Conservation (phyloP, 2,797 vertebrate genomes). For the Valencia hispanica region DNA sequence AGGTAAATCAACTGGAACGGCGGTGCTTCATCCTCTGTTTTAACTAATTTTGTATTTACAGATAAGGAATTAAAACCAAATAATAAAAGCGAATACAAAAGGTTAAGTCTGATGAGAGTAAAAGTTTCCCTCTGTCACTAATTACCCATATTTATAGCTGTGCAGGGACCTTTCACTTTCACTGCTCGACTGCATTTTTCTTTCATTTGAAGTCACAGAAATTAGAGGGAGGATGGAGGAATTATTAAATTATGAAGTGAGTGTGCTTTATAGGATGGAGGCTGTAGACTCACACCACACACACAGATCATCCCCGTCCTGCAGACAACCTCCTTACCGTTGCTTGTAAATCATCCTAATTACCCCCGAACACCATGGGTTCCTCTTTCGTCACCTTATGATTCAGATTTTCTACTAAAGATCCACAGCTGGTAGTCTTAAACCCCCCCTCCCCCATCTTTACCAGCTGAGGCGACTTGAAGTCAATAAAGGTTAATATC, state of each 20-base stretch:
- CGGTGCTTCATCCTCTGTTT: not conserved
- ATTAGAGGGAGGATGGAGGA: not conserved
- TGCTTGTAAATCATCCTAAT: slow-evolving; percentile 60
- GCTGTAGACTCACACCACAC: slow-evolving; percentile 3
- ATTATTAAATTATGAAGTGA: slow-evolving; percentile 11
- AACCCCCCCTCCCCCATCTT: slow-evolving; percentile 6
- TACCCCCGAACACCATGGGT: slow-evolving; percentile 28
- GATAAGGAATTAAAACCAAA: not conserved
- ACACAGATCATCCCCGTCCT: slow-evolving; percentile 3
- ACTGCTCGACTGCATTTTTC: not conserved
- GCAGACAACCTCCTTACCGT: slow-evolving; percentile 18
- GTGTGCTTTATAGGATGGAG: slow-evolving; percentile 14
- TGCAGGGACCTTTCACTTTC: not conserved
- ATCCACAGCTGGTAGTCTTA: slow-evolving; percentile 49
- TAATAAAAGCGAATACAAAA: not conserved
- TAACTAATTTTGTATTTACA: too few relatives aligned
- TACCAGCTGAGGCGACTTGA: slow-evolving; percentile 15
- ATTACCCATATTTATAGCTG: not conserved
- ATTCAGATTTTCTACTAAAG: slow-evolving; percentile 55
- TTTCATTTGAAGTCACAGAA: not conserved
- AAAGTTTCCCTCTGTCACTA: not conserved
- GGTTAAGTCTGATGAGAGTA: not conserved
- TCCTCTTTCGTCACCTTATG: slow-evolving; percentile 34
- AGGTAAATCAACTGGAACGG: not conserved
- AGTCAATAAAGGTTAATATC: slow-evolving; percentile 39